Evolutionary conservation across 2,113 vertebrate genomes (phyloP).

Genomic region (Callospermophilus lateralis): DNA sequence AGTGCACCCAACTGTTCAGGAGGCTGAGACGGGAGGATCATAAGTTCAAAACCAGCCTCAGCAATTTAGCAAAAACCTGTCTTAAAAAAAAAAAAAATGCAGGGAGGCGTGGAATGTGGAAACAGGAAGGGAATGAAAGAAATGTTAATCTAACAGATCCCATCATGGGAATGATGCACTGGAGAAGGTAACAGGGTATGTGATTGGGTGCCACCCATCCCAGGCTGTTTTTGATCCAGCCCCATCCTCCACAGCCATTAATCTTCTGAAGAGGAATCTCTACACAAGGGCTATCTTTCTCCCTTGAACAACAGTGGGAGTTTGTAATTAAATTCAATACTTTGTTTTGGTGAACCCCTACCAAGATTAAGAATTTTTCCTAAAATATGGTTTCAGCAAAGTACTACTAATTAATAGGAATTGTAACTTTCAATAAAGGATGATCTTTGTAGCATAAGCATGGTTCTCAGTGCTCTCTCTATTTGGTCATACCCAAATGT

Average conservation of each 20-base stretch:
- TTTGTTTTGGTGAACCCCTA: background rate
- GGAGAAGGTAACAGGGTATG: background rate
- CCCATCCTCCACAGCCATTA: background rate
- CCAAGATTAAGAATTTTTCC: background rate
- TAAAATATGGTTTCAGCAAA: background rate
- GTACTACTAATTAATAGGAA: background rate
- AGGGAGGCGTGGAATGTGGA: too few species aligned
- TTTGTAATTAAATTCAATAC: background rate
- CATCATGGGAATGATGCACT: background rate
- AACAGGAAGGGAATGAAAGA: background rate
- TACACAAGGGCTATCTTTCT: background rate
- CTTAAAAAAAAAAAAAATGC: too few species aligned
- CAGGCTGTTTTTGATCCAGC: background rate
- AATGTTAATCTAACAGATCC: background rate
- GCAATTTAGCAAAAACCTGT: too few species aligned
- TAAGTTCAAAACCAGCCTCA: too few species aligned
- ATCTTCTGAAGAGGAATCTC: background rate
- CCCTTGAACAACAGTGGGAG: background rate
- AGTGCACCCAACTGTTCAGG: too few species aligned
- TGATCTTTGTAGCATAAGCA: background rate
- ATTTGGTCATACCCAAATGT: background rate
- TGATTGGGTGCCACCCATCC: rapidly evolving
- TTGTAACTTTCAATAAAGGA: background rate
- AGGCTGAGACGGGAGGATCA: too few species aligned
- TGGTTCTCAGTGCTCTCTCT: background rate